phyloP scores from a whole-genome alignment of 2,888 invertebrate species.

The Lithophane ornitopus region DNA sequence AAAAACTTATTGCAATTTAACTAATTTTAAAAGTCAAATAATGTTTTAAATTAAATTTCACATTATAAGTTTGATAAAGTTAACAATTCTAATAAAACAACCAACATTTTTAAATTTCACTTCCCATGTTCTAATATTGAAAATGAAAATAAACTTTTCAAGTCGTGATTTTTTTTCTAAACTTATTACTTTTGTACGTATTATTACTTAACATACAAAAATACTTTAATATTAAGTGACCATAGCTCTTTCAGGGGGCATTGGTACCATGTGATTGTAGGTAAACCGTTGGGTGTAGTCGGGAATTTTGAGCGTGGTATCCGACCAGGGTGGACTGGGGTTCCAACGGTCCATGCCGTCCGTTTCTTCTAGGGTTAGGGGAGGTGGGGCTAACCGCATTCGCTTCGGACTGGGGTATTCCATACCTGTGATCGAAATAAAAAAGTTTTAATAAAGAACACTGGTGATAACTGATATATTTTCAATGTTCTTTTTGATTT shows the following conservation, averaged over 20 bases:
- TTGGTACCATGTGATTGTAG: constrained; percentile 93
- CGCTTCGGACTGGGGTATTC: constrained; percentile 85
- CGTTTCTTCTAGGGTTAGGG: constrained; percentile 86
- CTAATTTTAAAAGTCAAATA: background rate
- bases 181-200: constrained; percentile 38
- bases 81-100: too few species aligned
- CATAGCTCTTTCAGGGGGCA: constrained; percentile 92
- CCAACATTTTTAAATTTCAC: background rate
- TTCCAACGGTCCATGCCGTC: constrained; percentile 96
- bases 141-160: constrained; percentile 45
- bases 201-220: background rate
- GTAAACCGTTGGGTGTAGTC: constrained; percentile 95
- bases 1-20: background rate
- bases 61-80: background rate
- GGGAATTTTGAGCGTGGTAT: constrained; percentile 94
- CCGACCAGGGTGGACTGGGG: constrained; percentile 96
- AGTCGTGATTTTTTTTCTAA: constrained; percentile 17
- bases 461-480: background rate
- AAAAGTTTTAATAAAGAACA: background rate
- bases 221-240: constrained; percentile 77
- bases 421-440: constrained; percentile 72
- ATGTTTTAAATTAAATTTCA: background rate
- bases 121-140: constrained; percentile 9
- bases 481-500: background rate
- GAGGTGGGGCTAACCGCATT: constrained; percentile 80